Conservation (phyloP, 92 coral and sea anemone species). For the Porites lobata region DNA sequence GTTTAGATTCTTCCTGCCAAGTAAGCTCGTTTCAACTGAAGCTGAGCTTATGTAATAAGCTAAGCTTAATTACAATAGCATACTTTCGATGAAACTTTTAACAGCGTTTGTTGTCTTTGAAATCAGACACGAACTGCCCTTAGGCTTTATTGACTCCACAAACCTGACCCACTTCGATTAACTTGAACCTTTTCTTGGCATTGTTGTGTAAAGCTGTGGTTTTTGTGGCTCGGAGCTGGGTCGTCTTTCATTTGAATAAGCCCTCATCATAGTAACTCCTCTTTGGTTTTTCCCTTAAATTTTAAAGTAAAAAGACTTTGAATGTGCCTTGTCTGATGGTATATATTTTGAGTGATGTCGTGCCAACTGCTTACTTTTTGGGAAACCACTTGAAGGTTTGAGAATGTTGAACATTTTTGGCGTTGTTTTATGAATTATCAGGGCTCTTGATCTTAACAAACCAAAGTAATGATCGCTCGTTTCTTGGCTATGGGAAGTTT, state of each 20-base stretch:
- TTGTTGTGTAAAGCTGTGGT: background rate
- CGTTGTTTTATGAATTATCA: too few species aligned
- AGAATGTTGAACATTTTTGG: too few species aligned
- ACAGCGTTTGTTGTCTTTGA: background rate
- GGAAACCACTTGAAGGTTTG: too few species aligned
- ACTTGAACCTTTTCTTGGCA: background rate
- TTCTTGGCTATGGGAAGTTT: background rate
- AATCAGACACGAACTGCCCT: background rate
- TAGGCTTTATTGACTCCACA: background rate
- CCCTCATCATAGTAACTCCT: too few species aligned
- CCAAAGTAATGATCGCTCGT: background rate
- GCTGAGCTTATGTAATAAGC: background rate
- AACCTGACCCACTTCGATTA: background rate
- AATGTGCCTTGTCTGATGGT: too few species aligned
- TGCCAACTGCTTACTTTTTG: too few species aligned
- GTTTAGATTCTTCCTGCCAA: background rate
- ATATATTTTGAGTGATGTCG: too few species aligned
- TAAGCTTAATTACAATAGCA: background rate
- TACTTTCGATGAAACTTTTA: background rate
- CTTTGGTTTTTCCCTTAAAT: too few species aligned
- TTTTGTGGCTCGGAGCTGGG: background rate
- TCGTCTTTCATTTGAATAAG: too few species aligned
- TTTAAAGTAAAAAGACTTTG: too few species aligned
- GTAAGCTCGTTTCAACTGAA: background rate
- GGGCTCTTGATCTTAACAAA: background rate